Base-by-base conservation (phyloP, 2,888 invertebrate species). In the Uropetala carovei region DNA sequence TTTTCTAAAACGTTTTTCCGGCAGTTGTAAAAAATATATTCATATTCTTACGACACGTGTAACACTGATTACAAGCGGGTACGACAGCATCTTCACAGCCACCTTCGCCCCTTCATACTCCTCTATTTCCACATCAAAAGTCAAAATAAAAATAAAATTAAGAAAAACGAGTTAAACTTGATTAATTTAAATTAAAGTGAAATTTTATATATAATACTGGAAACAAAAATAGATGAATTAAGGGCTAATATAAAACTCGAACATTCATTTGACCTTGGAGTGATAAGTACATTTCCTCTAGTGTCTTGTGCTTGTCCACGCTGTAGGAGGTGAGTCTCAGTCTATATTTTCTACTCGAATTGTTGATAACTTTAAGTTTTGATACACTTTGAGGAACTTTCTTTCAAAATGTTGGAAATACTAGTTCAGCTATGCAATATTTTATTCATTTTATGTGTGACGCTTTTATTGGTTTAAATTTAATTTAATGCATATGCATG, bases 1-100 rank as follows among this genome's bases (percentile, higher is more conserved):
- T 43, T 43, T 30, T 89, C 60, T 43, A 16, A 68, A n/a, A 18
- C 16, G n/a, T 43, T 89, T 89, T 27, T 27, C 64, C 43, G n/a
- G 43, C 64, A 60, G 22, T 89, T 1, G 43, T 43, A 64, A 89
- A 43, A 89, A 68, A 89, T 64, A 58, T 43, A 89, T 64, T 89
- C 89, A 89, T 89, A 89, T 64, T 89, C 30, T 56, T 60, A 89
- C 64, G 89, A 89, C 89, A 89, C 89, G 89, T 89, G 89, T 27
- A 68, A 14, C 60, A 30, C 60, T 9, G n/a, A 89, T 43, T 30
- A 89, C 43, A n/a, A 60, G 43, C 64, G 89, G 10, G 89, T 89
- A 89, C 89, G 89, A 89, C 89, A 89, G 89, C 89, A 89, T 68
- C 13, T 89, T 64, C 43, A 64, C 16, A 86, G 14, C 68, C 43